phyloP scores from a whole-genome alignment of 2,888 invertebrate genomes.

The Tolmerus cingulatus region DNA sequence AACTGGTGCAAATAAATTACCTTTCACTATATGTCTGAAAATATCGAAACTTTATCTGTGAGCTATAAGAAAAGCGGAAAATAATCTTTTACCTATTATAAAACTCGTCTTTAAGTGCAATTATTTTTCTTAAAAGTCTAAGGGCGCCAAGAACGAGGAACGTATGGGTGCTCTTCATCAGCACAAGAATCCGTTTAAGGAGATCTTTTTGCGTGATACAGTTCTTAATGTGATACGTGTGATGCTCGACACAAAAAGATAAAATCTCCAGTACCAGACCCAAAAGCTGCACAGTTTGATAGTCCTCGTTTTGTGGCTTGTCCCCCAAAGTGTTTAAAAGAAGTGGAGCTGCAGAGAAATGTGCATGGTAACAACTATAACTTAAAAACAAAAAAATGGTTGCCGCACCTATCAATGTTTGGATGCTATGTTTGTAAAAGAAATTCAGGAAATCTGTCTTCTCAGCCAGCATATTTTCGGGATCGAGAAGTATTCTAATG shows the following conservation, averaged over 20 bases:
- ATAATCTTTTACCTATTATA: conserved; percentile 74
- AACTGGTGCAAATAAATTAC: conserved; percentile 93
- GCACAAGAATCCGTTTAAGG: conserved; percentile 90
- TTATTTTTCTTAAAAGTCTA: conserved; percentile 95
- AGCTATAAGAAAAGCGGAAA: not conserved
- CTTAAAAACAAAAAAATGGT: not conserved
- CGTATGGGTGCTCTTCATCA: conserved; percentile 96
- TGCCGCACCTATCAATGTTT: conserved; percentile 83
- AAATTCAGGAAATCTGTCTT: conserved; percentile 98
- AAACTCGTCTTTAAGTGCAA: conserved; percentile 97
- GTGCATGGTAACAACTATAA: not conserved
- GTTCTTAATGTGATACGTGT: conserved; percentile 98
- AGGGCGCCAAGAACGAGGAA: conserved; percentile 96
- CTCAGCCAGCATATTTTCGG: conserved; percentile 98
- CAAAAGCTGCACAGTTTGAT: conserved; percentile 93
- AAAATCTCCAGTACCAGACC: conserved; percentile 94
- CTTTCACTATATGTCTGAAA: conserved; percentile 86
- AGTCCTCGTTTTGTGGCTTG: conserved; percentile 91
- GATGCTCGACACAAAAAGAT: conserved; percentile 99
- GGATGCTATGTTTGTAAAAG: conserved; percentile 98
- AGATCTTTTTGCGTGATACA: conserved; percentile 97
- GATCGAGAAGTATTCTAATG: conserved; percentile 89
- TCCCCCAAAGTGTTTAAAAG: conserved; percentile 91
- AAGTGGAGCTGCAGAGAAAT: conserved; percentile 75
- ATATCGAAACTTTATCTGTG: not conserved